Conservation (phyloP, 2,113 vertebrate species). For the Notiomystis cincta region DNA sequence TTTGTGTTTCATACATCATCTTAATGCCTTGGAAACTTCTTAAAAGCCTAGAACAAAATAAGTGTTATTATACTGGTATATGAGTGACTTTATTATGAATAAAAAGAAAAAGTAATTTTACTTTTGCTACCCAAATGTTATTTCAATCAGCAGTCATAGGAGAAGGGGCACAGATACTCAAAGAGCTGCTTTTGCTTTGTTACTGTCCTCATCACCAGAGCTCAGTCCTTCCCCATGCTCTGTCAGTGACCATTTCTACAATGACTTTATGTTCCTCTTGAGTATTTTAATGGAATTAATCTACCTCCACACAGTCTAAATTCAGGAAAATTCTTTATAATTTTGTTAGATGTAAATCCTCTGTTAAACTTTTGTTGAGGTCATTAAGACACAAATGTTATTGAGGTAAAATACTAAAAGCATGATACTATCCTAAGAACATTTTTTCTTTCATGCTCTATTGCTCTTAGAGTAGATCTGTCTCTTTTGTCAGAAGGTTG, state of each 20-base stretch:
- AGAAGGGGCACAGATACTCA: background rate
- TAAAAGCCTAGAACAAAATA: background rate
- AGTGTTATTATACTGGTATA: background rate
- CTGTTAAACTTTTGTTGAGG: background rate
- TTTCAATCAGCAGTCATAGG: background rate
- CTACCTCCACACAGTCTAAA: background rate
- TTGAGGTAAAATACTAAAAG: background rate
- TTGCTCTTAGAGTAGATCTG: background rate
- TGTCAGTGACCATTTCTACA: background rate
- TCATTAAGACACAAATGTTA: background rate
- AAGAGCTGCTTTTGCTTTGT: background rate
- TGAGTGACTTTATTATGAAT: background rate
- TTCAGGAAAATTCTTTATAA: background rate
- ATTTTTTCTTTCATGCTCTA: background rate
- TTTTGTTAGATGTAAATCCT: background rate
- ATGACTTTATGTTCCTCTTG: background rate
- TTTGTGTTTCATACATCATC: background rate
- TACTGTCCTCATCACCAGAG: background rate
- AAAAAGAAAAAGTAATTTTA: background rate
- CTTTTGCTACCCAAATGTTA: background rate
- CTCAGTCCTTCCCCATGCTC: background rate
- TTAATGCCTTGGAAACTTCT: background rate
- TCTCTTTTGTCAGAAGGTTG: background rate
- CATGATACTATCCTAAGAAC: background rate
- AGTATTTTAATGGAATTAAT: background rate